Conservation (phyloP, 2,888 invertebrate species). For the Oasisia sp. region DNA sequence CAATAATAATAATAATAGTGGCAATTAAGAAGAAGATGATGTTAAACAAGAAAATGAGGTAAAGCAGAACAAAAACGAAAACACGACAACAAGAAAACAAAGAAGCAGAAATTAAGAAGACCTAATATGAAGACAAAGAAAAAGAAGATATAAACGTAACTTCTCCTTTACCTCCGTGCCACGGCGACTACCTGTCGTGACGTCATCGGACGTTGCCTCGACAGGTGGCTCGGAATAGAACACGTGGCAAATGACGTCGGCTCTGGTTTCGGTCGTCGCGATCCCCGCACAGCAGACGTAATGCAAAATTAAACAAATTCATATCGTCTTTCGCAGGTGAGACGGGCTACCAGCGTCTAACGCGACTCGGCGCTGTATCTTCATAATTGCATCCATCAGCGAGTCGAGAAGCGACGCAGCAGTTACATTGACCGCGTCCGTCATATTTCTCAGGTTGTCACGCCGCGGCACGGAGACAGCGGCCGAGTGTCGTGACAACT, state of each 20-base stretch:
- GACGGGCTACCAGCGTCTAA: background rate
- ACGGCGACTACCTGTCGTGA: background rate
- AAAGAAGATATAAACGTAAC: no score
- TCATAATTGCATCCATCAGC: constrained; percentile 5
- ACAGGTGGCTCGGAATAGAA: background rate
- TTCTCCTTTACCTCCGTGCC: no score
- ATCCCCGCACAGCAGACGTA: background rate
- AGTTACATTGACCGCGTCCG: background rate
- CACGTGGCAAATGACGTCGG: background rate
- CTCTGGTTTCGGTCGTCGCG: background rate
- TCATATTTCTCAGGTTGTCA: background rate
- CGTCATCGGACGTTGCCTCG: background rate
- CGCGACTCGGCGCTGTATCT: background rate
- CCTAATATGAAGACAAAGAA: no score
- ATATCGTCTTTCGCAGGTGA: background rate
- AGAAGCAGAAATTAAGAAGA: no score
- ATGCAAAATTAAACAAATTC: constrained; percentile 1
- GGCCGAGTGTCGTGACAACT: background rate
- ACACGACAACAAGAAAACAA: no score
- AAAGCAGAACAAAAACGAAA: no score
- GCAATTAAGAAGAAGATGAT: no score
- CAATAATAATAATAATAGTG: no score
- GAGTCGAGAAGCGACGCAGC: background rate
- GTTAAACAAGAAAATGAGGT: no score
- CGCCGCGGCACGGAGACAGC: background rate